A percentile compares a stretch with the other conserved stretches of the same genome.
Evolutionary conservation across 2,113 vertebrate species (phyloP).

Genomic region (Catharus bicknelli): DNA sequence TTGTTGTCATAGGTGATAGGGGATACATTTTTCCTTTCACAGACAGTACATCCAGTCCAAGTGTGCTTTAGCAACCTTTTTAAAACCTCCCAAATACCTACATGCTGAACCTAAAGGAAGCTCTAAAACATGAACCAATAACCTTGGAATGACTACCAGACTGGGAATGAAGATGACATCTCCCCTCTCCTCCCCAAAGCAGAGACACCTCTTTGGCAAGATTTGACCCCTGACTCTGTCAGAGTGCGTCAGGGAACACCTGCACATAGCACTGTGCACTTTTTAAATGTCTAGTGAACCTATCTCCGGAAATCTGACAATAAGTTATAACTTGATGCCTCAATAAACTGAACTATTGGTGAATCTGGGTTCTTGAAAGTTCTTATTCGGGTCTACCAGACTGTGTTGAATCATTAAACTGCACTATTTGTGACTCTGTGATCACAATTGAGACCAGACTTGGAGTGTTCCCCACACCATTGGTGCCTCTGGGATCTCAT

Average conservation of each 20-base stretch:
- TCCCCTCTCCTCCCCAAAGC: not conserved
- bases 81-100: not conserved
- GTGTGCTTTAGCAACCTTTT: not conserved
- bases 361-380: not conserved
- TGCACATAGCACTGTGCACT: not conserved
- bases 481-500: not conserved
- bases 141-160: not conserved
- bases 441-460: not conserved
- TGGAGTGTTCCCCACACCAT: fast-evolving
- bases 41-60: not conserved
- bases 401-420: not conserved
- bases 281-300: too few relatives aligned
- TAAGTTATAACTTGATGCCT: not conserved
- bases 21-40: not conserved
- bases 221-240: not conserved
- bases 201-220: not conserved
- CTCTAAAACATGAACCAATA: not conserved
- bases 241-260: not conserved
- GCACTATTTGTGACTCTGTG: not conserved
- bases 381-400: not conserved
- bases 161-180: not conserved
- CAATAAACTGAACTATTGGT: not conserved
- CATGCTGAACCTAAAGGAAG: not conserved
- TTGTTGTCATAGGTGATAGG: not conserved
- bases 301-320: not conserved